phyloP scores from a whole-genome alignment of 1,140 invertebrate genomes.

The Leptestheria dahalacensis region DNA sequence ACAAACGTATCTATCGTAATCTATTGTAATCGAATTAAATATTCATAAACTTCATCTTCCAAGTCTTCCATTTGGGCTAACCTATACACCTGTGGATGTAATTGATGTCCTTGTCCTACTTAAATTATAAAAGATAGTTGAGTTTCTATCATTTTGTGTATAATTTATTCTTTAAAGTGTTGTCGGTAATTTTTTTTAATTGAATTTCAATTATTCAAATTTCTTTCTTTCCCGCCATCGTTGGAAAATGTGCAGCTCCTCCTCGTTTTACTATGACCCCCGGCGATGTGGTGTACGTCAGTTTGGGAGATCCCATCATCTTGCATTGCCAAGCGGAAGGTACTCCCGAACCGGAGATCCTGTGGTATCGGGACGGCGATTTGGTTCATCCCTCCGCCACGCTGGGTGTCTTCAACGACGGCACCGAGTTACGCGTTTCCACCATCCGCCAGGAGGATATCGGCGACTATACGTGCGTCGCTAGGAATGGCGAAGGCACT shows the following conservation, averaged over 20 bases:
- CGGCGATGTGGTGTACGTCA: slow-evolving; percentile 87
- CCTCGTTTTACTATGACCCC: slow-evolving; percentile 82
- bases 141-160: too few relatives aligned
- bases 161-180: too few relatives aligned
- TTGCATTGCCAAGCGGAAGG: slow-evolving; percentile 89
- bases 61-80: too few relatives aligned
- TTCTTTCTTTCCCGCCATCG: too few relatives aligned
- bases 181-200: too few relatives aligned
- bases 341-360: slow-evolving; percentile 74
- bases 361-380: slow-evolving; percentile 68
- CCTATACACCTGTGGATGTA: too few relatives aligned
- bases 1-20: too few relatives aligned
- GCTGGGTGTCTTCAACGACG: slow-evolving; percentile 69
- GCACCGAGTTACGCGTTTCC: slow-evolving; percentile 75
- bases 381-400: slow-evolving; percentile 71
- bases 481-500: slow-evolving; percentile 83
- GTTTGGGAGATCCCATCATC: slow-evolving; percentile 85
- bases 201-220: too few relatives aligned
- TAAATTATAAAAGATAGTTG: too few relatives aligned
- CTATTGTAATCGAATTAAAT: too few relatives aligned
- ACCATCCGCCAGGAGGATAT: slow-evolving; percentile 83
- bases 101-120: too few relatives aligned
- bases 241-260: slow-evolving; percentile 50
- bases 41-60: too few relatives aligned
- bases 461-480: slow-evolving; percentile 87